Evolutionary conservation across 2,113 vertebrate species (phyloP), one percentile per base, ranked within the genome.

Genomic region (Tringa solitaria): DNA sequence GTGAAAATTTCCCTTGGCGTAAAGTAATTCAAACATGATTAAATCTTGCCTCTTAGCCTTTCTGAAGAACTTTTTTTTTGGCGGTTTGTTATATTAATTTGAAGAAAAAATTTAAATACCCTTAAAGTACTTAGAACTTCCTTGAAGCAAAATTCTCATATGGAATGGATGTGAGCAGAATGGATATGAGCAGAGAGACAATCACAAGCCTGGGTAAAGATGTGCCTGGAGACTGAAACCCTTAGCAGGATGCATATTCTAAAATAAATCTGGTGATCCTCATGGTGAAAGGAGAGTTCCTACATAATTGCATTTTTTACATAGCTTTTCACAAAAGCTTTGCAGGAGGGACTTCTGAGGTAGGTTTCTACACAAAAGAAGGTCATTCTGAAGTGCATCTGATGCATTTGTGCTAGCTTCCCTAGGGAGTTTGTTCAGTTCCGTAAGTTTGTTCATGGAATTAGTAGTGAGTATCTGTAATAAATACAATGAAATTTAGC

Each of bases 281-380:
- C 28, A n/a, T 15, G 70, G 19, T 73, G 22, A 82, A 84, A 41
- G n/a, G 14, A 87, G 7, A 75, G 13, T 27, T 18, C n/a, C 30
- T 54, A 73, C 10, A 87, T 65, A 79, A 94, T 35, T 69, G 63
- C 74, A 79, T 91, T 93, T 96, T 89, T 92, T 30, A 76, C 61
- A 87, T 69, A 96, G 56, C 59, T 89, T 87, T 91, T 95, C 74
- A 94, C 45, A 91, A 94, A 94, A 77, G 24, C 84, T 80, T 95
- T 83, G 61, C 77, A 91, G 89, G 61, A 79, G n/a, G 24, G 67
- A 59, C 50, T 84, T 92, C 28, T 74, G 54, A 32, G 65, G 59
- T 22, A 93, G 30, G 27, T 91, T 90, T 87, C 39, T 75, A 81
- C 33, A 82, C 48, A 95, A 90, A 96, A 85, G 23, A 59, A 64